Percentiles rank a stretch among this genome's conserved stretches.
Evolutionary conservation across 30 jellyfish, hydroid and myxozoan genomes (phyloP).

Genomic region (Cassiopea andromeda): DNA sequence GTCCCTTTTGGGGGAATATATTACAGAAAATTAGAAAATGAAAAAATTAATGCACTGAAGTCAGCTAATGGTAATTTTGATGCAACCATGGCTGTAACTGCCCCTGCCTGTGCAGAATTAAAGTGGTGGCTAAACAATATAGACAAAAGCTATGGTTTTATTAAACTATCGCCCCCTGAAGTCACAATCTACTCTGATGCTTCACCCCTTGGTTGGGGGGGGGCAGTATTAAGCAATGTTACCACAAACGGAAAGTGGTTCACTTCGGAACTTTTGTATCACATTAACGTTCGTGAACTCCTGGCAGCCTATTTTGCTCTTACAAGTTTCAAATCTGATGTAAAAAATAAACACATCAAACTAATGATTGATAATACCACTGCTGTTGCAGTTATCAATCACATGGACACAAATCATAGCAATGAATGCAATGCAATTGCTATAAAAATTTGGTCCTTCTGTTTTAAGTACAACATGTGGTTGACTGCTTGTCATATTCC

Average conservation of each 20-base stretch:
- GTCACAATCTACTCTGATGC: constrained; percentile 34
- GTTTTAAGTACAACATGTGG: constrained; percentile 22
- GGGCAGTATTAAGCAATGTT: neutral
- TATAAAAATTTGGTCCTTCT: constrained; percentile 29
- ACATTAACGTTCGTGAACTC: constrained; percentile 24
- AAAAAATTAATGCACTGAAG: constrained; percentile 24
- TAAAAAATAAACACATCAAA: constrained; percentile 16
- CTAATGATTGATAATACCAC: constrained; percentile 57
- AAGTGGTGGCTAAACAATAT: constrained; percentile 50
- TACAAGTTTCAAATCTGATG: neutral
- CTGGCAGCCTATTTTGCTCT: constrained; percentile 57
- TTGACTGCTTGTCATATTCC: constrained; percentile 67
- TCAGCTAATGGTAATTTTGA: constrained; percentile 42
- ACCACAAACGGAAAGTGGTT: constrained; percentile 45
- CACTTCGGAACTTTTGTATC: constrained; percentile 4
- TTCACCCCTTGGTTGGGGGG: constrained; percentile 63
- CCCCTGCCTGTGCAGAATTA: neutral
- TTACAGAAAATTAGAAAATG: constrained; percentile 40
- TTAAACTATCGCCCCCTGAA: constrained; percentile 13
- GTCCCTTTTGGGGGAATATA: constrained; percentile 22
- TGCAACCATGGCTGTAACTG: neutral
- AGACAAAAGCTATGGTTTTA: neutral
- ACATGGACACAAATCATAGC: constrained; percentile 42
- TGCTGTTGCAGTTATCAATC: constrained; percentile 52
- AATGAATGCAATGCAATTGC: constrained; percentile 25